phyloP scores from a whole-genome alignment of 1,140 invertebrate species.

The Vollenhovia emeryi region DNA sequence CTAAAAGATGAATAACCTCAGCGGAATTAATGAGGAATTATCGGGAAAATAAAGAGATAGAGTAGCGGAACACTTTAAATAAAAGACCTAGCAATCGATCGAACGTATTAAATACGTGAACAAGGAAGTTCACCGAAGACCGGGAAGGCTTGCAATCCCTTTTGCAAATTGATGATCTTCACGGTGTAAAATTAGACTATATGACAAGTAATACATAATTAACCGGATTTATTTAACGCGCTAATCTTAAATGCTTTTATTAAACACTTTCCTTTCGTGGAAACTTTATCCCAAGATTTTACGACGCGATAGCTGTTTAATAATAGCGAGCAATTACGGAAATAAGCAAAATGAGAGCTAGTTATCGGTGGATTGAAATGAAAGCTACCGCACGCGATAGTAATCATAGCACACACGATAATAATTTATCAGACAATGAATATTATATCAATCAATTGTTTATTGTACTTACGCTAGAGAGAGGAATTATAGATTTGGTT shows the following conservation, averaged over 20 bases:
- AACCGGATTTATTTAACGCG: not conserved
- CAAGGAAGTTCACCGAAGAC: conserved; percentile 14
- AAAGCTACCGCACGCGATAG: not conserved
- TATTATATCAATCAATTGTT: conserved; percentile 26
- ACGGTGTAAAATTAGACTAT: conserved; percentile 27
- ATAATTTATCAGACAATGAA: not conserved
- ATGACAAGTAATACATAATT: not conserved
- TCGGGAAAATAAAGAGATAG: conserved; percentile 65
- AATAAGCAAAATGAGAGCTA: not conserved
- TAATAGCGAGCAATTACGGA: not conserved
- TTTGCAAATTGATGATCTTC: conserved; percentile 27
- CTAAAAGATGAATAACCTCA: conserved; percentile 67
- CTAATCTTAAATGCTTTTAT: not conserved
- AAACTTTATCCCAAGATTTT: not conserved
- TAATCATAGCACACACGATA: not conserved
- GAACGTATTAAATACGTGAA: conserved; percentile 57
- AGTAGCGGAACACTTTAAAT: conserved; percentile 65
- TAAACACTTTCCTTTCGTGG: not conserved
- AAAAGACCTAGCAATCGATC: conserved; percentile 58
- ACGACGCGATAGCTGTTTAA: not conserved
- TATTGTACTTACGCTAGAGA: conserved; percentile 22
- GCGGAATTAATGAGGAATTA: conserved; percentile 70
- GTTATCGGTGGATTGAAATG: conserved; percentile 7
- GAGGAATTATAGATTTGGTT: conserved; percentile 24
- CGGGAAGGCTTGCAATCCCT: not conserved